These are phyloP conservation scores for Limnephilus auricula DNA, from an alignment of 2,888 invertebrate species.

Conservation along the genomic window DNA sequence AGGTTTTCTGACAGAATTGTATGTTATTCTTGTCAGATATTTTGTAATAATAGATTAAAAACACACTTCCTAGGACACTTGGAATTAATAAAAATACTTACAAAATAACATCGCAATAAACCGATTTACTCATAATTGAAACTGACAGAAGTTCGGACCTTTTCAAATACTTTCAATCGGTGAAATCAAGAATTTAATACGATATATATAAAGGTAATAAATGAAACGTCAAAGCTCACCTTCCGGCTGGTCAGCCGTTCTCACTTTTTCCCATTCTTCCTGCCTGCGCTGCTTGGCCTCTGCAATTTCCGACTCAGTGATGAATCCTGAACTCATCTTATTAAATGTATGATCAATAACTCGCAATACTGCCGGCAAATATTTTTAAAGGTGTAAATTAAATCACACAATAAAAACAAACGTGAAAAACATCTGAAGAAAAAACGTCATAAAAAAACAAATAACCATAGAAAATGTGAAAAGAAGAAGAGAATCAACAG, in stretches of 20 bases:
- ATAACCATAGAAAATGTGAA: neutral
- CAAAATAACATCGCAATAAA: neutral
- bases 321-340: conserved; percentile 93
- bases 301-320: conserved; percentile 90
- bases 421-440: conserved; percentile 6
- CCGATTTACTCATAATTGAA: neutral
- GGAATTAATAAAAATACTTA: neutral
- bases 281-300: conserved; percentile 89
- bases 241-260: conserved; percentile 92
- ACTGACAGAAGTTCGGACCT: neutral
- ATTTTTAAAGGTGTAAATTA: neutral
- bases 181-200: neutral
- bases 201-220: neutral
- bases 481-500: neutral
- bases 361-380: neutral
- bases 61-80: neutral
- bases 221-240: conserved; percentile 77
- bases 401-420: conserved; percentile 19
- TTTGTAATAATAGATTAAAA: neutral
- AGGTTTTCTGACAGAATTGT: neutral
- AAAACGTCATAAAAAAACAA: neutral
- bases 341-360: neutral
- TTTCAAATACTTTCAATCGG: neutral
- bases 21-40: neutral
- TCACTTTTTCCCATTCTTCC: conserved; percentile 97